Conservation (phyloP, 2,888 invertebrate species). For the Creontiades dilutus region DNA sequence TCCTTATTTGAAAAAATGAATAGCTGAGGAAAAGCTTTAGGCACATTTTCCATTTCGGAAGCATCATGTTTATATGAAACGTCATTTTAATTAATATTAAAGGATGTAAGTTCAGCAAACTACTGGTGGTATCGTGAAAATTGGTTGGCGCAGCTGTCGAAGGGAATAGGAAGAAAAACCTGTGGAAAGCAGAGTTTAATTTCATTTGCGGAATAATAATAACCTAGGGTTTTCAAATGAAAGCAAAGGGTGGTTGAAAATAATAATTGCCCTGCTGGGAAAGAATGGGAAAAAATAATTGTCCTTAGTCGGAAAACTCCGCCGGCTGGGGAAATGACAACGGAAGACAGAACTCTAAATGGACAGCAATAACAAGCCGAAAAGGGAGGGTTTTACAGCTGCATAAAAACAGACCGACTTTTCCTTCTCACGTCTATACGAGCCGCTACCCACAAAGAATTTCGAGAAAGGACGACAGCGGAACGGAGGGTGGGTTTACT, state of each 20-base stretch:
- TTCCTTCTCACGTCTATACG: background rate
- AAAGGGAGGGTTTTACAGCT: constrained; percentile 29
- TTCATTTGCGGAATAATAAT: constrained; percentile 24
- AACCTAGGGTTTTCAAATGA: background rate
- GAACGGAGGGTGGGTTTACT: constrained; percentile 22
- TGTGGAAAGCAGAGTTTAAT: constrained; percentile 8
- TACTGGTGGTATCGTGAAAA: background rate
- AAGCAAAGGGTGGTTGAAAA: constrained; percentile 16
- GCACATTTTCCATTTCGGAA: no score
- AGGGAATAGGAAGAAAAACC: background rate
- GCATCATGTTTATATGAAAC: no score
- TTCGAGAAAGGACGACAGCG: background rate
- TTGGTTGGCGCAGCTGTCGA: background rate
- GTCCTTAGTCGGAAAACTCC: background rate
- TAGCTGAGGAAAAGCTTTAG: no score
- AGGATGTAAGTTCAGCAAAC: background rate
- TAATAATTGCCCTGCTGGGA: constrained; percentile 22
- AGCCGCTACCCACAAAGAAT: background rate
- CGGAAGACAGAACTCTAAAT: constrained; percentile 50
- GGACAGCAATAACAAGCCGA: constrained; percentile 47
- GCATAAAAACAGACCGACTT: constrained; percentile 43
- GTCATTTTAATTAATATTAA: background rate
- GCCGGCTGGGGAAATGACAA: constrained; percentile 24
- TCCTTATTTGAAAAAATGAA: no score
- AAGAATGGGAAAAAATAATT: constrained; percentile 26